Evolutionary conservation across 2,888 invertebrate species (phyloP), one percentile per base, ranked within the genome.

Genomic region (Pollenia labialis): DNA sequence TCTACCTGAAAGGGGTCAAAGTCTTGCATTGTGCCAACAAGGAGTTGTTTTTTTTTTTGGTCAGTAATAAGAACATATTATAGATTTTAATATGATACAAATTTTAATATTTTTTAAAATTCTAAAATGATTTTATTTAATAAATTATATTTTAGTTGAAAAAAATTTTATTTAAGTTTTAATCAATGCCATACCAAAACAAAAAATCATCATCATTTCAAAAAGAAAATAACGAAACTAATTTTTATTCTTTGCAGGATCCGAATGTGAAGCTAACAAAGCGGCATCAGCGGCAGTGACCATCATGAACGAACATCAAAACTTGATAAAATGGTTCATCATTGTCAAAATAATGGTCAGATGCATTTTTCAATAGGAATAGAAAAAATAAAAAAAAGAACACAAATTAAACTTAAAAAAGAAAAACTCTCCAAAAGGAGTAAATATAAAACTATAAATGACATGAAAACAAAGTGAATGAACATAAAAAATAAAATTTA

Each of bases 241-340:
- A 87, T 87, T 75, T 83, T 81, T 85, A 64, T 82, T 48, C 80
- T 16, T 89, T 89, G 8, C 88, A 91, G 91, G 91, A 81, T 90
- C 90, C 77, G 90, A 88, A 83, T 91, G 91, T 88, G 88, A 88
- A 44, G 88, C 88, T 23, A 85, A 87, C 12, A 88, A 68, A 18
- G 75, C 68, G 44, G 60, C 80, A 66, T 85, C 84, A 14, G 85
- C 87, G 32, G 76, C 85, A 32, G 66, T 23, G n/a, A 4, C 74
- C 12, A 64, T 58, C 46, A 58, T 76, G 50, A 58, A 62, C 12
- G 69, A 58, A 42, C 71, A 75, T 16, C 60, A 75, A 40, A 68
- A 72, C 50, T 69, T 68, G 54, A 75, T 85, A 11, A 72, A 69
- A 71, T 72, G 81, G 81, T 54, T 69, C 64, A 80, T 85, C 44